A percentile compares a stretch with the other conserved stretches of the same genome.
Conservation (phyloP, 2,113 vertebrate species). For the Heliornis fulica region DNA sequence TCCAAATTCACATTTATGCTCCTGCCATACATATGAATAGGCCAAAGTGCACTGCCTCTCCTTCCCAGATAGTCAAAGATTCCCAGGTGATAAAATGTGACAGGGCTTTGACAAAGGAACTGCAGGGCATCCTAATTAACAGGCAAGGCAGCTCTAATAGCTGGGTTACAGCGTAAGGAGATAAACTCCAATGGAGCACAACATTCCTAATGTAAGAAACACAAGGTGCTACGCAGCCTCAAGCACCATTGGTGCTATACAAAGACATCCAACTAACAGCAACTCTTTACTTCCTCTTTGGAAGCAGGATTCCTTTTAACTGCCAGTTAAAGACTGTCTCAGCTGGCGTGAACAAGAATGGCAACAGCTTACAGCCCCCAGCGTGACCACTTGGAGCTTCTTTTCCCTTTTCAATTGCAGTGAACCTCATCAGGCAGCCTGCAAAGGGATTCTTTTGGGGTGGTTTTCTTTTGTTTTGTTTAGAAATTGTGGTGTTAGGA, state of each 20-base stretch:
- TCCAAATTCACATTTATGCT: not conserved
- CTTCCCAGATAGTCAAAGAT: not conserved
- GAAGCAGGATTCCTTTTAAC: not conserved
- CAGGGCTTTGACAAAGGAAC: not conserved
- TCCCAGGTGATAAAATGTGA: conserved; percentile 16
- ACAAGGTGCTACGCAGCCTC: not conserved
- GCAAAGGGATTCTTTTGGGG: not conserved
- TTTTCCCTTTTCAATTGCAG: not conserved
- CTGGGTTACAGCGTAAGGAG: not conserved
- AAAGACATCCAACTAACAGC: not conserved
- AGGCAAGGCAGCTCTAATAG: not conserved
- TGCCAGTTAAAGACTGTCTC: not conserved
- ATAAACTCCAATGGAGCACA: conserved; percentile 28
- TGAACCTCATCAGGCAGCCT: not conserved
- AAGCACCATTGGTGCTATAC: not conserved
- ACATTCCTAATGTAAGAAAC: not conserved
- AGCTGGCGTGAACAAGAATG: not conserved
- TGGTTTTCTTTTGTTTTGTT: not conserved
- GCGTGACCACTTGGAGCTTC: not conserved
- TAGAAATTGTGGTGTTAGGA: not conserved
- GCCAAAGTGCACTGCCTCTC: not conserved
- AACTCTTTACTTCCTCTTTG: not conserved
- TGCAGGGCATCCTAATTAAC: not conserved
- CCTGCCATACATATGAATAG: not conserved
- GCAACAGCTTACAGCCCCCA: not conserved